These are phyloP conservation scores for Elysia chlorotica DNA, from an alignment of 1,140 invertebrate genomes.

Conservation along the genomic window DNA sequence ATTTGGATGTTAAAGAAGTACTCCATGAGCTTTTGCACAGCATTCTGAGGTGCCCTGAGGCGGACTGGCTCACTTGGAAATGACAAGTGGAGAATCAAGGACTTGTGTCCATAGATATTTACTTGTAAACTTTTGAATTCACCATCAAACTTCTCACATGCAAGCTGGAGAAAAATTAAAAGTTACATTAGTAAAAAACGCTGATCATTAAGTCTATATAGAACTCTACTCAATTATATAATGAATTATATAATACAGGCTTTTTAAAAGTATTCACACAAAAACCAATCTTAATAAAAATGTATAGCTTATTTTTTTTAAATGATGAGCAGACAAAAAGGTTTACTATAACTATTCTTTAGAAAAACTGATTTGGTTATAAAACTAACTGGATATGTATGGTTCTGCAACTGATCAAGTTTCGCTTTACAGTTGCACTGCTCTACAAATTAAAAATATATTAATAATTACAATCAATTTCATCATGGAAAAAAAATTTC, in stretches of 20 bases:
- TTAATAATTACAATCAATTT: not conserved
- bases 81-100: conserved; percentile 22
- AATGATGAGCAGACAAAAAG: no score
- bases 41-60: conserved; percentile 21
- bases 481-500: not conserved
- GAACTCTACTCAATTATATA: no score
- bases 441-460: not conserved
- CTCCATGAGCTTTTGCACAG: conserved; percentile 39
- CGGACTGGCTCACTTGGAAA: conserved; percentile 40
- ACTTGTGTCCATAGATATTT: conserved; percentile 34
- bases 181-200: conserved; percentile 4
- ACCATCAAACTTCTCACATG: conserved; percentile 19
- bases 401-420: no score
- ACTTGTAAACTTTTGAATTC: conserved; percentile 21
- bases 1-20: conserved; percentile 41
- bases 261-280: not conserved
- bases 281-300: not conserved
- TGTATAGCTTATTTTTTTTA: not conserved
- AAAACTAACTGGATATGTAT: no score
- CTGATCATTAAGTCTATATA: conserved; percentile 27
- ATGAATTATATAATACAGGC: no score
- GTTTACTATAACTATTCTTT: no score
- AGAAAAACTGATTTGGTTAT: no score
- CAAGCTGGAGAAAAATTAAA: conserved; percentile 26
- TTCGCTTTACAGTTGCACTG: no score